These are phyloP conservation scores for Cyclopterus lumpus DNA, from an alignment of 2,797 vertebrate species.

Conservation along the genomic window DNA sequence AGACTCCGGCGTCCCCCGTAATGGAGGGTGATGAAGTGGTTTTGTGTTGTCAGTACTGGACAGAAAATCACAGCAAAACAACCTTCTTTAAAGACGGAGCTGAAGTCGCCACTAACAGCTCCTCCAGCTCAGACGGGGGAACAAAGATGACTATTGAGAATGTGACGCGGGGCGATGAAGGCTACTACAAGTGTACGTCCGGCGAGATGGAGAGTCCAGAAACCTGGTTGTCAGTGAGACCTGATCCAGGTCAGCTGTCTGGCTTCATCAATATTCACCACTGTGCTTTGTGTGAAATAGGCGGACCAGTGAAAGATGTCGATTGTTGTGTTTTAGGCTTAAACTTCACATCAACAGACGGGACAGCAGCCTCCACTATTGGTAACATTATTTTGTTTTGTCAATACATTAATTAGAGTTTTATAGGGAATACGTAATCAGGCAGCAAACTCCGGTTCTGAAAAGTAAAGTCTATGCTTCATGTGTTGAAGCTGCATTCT, in stretches of 20 bases:
- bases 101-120: constrained; percentile 20
- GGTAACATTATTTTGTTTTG: constrained; percentile 35
- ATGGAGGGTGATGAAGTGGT: constrained; percentile 48
- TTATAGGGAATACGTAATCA: neutral
- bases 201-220: constrained; percentile 61
- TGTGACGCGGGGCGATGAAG: constrained; percentile 67
- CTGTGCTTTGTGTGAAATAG: neutral
- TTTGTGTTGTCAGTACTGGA: constrained; percentile 65
- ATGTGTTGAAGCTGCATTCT: no score
- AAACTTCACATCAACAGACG: constrained; percentile 33
- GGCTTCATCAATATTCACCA: neutral
- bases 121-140: constrained; percentile 1
- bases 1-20: constrained; percentile 60
- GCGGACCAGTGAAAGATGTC: neutral
- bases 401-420: neutral
- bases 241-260: constrained; percentile 28
- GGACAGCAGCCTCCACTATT: neutral
- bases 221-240: constrained; percentile 73
- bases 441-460: neutral
- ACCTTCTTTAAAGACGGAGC: constrained; percentile 69
- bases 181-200: constrained; percentile 72
- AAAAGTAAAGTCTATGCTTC: neutral
- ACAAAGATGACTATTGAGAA: constrained; percentile 57
- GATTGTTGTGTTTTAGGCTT: constrained; percentile 45
- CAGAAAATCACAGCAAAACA: constrained; percentile 12